Percentiles rank a stretch among this genome's conserved stretches.
phyloP scores from a whole-genome alignment of 2,888 invertebrate genomes.

The Nemurella pictetii region DNA sequence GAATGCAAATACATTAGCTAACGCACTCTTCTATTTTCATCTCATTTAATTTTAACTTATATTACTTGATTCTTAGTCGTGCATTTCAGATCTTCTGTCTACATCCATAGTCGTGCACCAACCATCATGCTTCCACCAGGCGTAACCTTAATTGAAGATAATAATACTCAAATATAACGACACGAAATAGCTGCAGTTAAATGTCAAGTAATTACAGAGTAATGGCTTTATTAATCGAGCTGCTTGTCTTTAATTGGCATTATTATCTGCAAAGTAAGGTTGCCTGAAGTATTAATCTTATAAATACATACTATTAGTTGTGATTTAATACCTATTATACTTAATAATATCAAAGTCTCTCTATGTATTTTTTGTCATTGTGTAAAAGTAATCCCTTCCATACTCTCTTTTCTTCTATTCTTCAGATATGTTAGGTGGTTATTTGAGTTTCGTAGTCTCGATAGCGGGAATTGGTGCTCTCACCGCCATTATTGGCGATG shows the following conservation, averaged over 20 bases:
- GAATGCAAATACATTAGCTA: not conserved
- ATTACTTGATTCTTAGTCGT: not conserved
- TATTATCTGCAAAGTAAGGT: not conserved
- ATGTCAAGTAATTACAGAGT: conserved; percentile 12
- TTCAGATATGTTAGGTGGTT: conserved; percentile 42
- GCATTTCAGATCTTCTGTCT: conserved; percentile 16
- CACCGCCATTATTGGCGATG: conserved; percentile 64
- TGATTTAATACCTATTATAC: not conserved
- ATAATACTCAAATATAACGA: not conserved
- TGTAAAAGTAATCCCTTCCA: not conserved
- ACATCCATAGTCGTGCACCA: not conserved
- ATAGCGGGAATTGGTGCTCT: conserved; percentile 60
- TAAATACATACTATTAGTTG: not conserved
- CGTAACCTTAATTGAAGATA: not conserved
- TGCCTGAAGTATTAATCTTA: not conserved
- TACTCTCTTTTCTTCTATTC: conserved; percentile 32
- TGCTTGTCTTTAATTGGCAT: not conserved
- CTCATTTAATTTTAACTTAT: not conserved
- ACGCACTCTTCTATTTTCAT: conserved; percentile 2
- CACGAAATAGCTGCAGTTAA: not conserved
- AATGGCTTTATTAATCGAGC: conserved; percentile 1
- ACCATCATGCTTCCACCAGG: not conserved
- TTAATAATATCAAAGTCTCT: not conserved
- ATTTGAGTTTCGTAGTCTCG: conserved; percentile 49
- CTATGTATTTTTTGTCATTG: conserved; percentile 8